These are phyloP conservation scores for Phortica magna DNA, from an alignment of 2,888 invertebrate genomes.

Conservation along the genomic window DNA sequence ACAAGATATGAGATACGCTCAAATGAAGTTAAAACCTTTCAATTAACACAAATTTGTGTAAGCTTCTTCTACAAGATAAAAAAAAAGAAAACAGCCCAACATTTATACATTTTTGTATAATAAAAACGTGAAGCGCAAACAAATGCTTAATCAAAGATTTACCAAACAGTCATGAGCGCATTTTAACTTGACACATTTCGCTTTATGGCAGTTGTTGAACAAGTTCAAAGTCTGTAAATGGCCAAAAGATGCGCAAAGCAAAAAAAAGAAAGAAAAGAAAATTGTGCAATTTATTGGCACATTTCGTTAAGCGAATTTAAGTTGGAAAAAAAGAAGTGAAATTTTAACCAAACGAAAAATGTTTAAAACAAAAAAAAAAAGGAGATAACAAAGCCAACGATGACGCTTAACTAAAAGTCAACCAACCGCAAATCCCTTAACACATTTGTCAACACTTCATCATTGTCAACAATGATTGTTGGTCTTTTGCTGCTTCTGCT, in stretches of 20 bases:
- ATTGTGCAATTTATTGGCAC: not conserved
- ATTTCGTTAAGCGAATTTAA: not conserved
- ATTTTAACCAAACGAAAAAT: not conserved
- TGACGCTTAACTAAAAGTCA: constrained; percentile 51
- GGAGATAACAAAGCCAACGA: not conserved
- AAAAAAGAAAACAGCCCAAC: not conserved
- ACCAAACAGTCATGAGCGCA: not conserved
- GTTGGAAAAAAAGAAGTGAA: not conserved
- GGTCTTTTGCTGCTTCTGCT: not conserved
- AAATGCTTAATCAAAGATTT: not conserved
- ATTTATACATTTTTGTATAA: not conserved
- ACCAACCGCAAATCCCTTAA: constrained; percentile 74
- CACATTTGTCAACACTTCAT: constrained; percentile 76
- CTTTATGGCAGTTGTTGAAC: too few relatives aligned
- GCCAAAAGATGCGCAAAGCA: not conserved
- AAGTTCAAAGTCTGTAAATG: not conserved
- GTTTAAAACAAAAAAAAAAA: not conserved
- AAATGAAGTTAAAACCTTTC: not conserved
- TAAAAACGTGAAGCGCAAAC: not conserved
- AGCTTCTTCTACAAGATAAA: not conserved
- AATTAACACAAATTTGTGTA: not conserved
- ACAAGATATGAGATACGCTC: not conserved
- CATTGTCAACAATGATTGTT: constrained; percentile 63
- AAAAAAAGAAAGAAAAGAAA: not conserved
- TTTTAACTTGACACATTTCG: not conserved